phyloP scores from a whole-genome alignment of 1,140 invertebrate species.

The Drosophila sproati region DNA sequence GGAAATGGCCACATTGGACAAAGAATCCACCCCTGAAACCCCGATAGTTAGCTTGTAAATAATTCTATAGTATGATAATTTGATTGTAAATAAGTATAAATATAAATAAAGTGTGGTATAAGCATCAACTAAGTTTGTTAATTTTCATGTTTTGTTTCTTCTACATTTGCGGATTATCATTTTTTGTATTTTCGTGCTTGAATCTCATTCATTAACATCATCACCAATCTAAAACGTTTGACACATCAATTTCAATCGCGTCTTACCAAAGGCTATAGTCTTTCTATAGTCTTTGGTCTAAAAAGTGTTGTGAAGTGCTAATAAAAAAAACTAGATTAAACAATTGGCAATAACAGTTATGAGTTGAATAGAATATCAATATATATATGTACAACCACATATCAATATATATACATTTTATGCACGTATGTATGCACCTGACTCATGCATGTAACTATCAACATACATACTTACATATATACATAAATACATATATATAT shows the following conservation, averaged over 20 bases:
- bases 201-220: neutral
- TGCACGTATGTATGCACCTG: slow-evolving; percentile 26
- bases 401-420: slow-evolving; percentile 16
- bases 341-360: slow-evolving; percentile 20
- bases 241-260: slow-evolving; percentile 7
- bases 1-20: slow-evolving; percentile 86
- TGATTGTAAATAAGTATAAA: slow-evolving; percentile 2
- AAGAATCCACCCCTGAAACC: neutral
- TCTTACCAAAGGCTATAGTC: slow-evolving; percentile 17
- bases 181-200: neutral
- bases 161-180: too few species aligned
- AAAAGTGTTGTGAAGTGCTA: slow-evolving; percentile 34
- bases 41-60: slow-evolving; percentile 25
- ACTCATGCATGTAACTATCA: slow-evolving; percentile 24
- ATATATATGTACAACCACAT: slow-evolving; percentile 5
- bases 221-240: slow-evolving; percentile 16
- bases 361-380: slow-evolving; percentile 45
- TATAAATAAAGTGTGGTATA: slow-evolving; percentile 22
- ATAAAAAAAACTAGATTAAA: neutral
- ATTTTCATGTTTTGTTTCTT: too few species aligned
- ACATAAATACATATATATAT: neutral
- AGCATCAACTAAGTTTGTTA: neutral
- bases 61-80: slow-evolving; percentile 8
- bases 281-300: neutral
- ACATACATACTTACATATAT: neutral